Evolutionary conservation across 2,113 vertebrate species (phyloP), one percentile per base, ranked within the genome.

Genomic region (Chloropsis cyanopogon): DNA sequence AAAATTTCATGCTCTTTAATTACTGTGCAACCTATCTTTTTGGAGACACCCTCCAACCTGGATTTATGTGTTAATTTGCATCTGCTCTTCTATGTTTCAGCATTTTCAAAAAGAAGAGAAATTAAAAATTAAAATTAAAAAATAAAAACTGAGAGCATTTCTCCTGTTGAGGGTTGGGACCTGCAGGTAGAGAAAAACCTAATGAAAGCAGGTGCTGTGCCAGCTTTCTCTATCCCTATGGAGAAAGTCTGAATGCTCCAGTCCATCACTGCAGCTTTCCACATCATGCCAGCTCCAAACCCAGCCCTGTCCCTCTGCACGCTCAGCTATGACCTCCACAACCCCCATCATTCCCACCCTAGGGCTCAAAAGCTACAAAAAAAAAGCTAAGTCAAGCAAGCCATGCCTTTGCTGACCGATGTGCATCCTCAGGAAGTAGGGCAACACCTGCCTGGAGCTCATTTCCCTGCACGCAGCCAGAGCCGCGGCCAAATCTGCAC

Each of bases 1-100:
- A 95, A 82, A 89, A 94, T 95, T 96, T 95, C 80, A 63, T 95
- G 91, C 80, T 96, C 86, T 97, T 97, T 96, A 96, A 97, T 97
- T 96, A 94, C 94, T 94, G 73, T 91, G 87, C 80, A 91, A 85
- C 82, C 91, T 95, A 82, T 96, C 91, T 72, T 95, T 92, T 89
- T 63, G 23, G 93, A 95, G 88, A 86, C 95, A 95, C 56, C 15
- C 61, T 94, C 73, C 88, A 96, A 82, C 76, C 69, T 87, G 84
- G 46, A 94, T 97, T 96, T 97, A 76, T 92, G 52, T 84, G 88
- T 94, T 96, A 93, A 97, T 97, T 96, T 97, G 41, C 81, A 66
- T 92, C 92, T 94, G 24, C 60, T 88, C 49, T 86, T 92, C 73
- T 59, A 28, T 84, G 59, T 92, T 80, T 76, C 56, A 86, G 63